These are phyloP conservation scores for Musca domestica DNA, from an alignment of 1,140 invertebrate species.

Conservation along the genomic window DNA sequence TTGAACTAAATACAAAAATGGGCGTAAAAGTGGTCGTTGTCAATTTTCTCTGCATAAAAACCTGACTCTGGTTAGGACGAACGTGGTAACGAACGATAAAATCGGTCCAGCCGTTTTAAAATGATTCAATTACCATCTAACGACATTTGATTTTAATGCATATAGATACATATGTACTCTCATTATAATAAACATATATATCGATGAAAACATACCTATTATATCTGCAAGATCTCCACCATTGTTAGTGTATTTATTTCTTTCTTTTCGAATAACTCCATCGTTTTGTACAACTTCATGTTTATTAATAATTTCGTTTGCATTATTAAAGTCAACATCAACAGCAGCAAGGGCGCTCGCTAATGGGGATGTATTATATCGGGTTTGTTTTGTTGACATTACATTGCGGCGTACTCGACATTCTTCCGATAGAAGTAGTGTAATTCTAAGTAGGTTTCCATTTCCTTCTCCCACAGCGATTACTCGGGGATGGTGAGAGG, in stretches of 20 bases:
- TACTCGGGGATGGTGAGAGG: conserved; percentile 83
- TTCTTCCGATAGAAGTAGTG: conserved; percentile 67
- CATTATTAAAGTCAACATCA: conserved; percentile 84
- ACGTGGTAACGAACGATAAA: too few relatives aligned
- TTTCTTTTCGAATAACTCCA: conserved; percentile 65
- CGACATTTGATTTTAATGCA: too few relatives aligned
- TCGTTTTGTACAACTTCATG: conserved; percentile 85
- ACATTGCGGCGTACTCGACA: conserved; percentile 60
- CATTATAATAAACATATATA: too few relatives aligned
- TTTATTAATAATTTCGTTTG: conserved; percentile 65
- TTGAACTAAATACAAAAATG: too few relatives aligned
- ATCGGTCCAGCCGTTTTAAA: too few relatives aligned
- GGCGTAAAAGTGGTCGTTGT: too few relatives aligned
- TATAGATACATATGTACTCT: too few relatives aligned
- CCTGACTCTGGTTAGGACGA: too few relatives aligned
- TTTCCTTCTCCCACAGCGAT: conserved; percentile 85
- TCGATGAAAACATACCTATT: too few relatives aligned
- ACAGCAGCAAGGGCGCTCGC: conserved; percentile 81
- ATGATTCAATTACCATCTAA: too few relatives aligned
- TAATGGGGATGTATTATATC: conserved; percentile 60
- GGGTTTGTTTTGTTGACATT: conserved; percentile 52
- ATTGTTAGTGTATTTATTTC: conserved; percentile 63
- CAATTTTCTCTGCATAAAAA: too few relatives aligned
- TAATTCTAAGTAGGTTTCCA: conserved; percentile 61
- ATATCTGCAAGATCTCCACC: conserved; percentile 71